A percentile compares a stretch with the other conserved stretches of the same genome.
phyloP scores from a whole-genome alignment of 2,888 invertebrate genomes.

The Schrankia costaestrigalis region DNA sequence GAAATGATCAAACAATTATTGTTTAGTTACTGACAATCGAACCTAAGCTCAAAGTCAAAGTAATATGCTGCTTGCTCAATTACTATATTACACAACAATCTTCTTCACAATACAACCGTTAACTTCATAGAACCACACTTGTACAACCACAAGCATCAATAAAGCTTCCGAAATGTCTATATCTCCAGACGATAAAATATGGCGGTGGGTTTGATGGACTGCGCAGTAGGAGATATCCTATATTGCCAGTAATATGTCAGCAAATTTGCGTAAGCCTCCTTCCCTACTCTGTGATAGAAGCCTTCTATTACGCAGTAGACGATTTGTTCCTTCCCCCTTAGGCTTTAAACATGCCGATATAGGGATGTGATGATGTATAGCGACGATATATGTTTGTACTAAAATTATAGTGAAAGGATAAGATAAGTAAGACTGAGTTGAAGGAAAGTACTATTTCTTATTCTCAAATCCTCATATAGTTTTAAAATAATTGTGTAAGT shows the following conservation, averaged over 20 bases:
- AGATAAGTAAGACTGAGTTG: no score
- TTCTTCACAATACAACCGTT: no score
- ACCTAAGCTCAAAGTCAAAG: no score
- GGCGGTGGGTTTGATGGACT: conserved; percentile 22
- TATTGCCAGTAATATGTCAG: conserved; percentile 67
- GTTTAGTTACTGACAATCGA: no score
- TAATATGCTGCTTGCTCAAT: no score
- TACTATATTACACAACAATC: not conserved
- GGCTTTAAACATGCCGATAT: conserved; percentile 3
- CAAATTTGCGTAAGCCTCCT: conserved; percentile 51
- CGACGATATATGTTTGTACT: not conserved
- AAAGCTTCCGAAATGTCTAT: conserved; percentile 25
- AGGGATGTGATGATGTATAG: conserved; percentile 3
- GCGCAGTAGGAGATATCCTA: conserved; percentile 55
- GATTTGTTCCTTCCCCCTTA: conserved; percentile 15
- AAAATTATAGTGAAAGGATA: not conserved
- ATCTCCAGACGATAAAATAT: conserved; percentile 22
- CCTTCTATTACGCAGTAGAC: conserved; percentile 24
- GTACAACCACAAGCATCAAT: conserved; percentile 11
- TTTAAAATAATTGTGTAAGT: no score
- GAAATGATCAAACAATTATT: no score
- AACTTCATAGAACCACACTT: no score
- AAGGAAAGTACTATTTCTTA: no score
- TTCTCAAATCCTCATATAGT: no score
- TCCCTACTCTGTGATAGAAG: conserved; percentile 11